Percentiles rank a stretch among this genome's conserved stretches.
Evolutionary conservation across 2,888 invertebrate species (phyloP).

Genomic region (Torymus auratus): DNA sequence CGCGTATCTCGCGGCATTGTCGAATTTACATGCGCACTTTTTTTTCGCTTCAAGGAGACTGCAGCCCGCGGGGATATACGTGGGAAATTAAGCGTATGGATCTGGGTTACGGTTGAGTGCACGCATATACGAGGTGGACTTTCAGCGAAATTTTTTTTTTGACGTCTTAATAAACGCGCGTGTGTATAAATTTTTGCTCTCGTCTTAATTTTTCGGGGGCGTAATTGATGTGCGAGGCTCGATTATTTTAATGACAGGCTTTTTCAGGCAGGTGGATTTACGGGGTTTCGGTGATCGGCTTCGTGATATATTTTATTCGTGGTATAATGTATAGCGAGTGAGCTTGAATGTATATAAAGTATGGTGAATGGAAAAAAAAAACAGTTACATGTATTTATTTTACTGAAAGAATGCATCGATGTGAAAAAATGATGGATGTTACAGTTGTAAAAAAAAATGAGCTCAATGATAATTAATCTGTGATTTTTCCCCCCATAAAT

Average conservation of each 20-base stretch:
- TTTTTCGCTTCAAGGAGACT: neutral
- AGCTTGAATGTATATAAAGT: too few relatives aligned
- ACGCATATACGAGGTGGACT: neutral
- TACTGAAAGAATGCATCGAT: too few relatives aligned
- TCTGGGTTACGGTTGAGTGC: conserved; percentile 30
- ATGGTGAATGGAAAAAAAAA: too few relatives aligned
- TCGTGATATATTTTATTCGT: too few relatives aligned
- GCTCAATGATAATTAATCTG: too few relatives aligned
- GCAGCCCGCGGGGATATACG: neutral
- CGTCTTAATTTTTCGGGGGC: conserved; percentile 11
- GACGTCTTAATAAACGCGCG: conserved; percentile 32
- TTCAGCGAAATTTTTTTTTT: conserved; percentile 18
- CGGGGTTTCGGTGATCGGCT: too few relatives aligned
- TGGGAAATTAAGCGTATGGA: conserved; percentile 35
- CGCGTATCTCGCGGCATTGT: conserved; percentile 37
- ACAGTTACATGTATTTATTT: too few relatives aligned
- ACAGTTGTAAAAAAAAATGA: too few relatives aligned
- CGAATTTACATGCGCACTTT: conserved; percentile 50
- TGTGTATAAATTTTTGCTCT: neutral
- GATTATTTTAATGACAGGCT: neutral
- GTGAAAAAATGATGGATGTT: too few relatives aligned
- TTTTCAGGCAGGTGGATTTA: neutral
- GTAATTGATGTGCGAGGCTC: neutral
- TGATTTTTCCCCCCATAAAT: too few relatives aligned
- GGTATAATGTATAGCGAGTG: too few relatives aligned